Percentiles rank a stretch among this genome's conserved stretches.
These are phyloP conservation scores for Rhinolophus ferrumequinum DNA, from an alignment of 2,113 vertebrate species.

Conservation along the genomic window DNA sequence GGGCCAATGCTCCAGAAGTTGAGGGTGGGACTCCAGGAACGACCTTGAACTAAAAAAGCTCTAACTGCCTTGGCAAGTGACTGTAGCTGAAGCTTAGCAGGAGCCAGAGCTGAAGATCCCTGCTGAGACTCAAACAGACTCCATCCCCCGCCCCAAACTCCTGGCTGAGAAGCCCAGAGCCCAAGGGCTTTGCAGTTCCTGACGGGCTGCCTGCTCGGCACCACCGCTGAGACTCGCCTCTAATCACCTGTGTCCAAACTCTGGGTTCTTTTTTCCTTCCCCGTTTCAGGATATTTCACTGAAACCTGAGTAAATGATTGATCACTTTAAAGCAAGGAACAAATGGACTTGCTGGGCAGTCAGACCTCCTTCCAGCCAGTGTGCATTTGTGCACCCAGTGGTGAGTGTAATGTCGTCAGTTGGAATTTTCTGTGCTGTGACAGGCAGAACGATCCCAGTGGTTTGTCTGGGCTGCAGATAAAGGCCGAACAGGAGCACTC, in stretches of 20 bases:
- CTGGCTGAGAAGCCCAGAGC: neutral
- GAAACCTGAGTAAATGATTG: slow-evolving; percentile 72
- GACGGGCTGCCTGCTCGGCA: neutral
- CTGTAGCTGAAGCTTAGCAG: neutral
- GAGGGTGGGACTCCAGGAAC: neutral
- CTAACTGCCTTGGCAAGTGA: neutral
- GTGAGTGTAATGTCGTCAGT: slow-evolving; percentile 65
- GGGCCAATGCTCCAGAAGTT: neutral
- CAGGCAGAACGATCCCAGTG: slow-evolving; percentile 24
- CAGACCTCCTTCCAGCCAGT: slow-evolving; percentile 36
- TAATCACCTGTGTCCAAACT: slow-evolving; percentile 14
- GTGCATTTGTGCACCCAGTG: slow-evolving; percentile 46
- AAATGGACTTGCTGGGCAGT: slow-evolving; percentile 63
- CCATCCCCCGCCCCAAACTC: neutral
- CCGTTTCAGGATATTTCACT: slow-evolving; percentile 71
- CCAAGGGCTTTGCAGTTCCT: neutral
- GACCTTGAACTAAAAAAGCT: neutral
- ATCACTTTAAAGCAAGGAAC: slow-evolving; percentile 69
- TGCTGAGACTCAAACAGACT: neutral
- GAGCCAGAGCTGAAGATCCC: neutral
- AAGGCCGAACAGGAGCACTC: neutral
- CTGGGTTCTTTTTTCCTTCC: slow-evolving; percentile 21
- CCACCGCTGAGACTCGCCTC: slow-evolving; percentile 41
- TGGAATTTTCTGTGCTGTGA: slow-evolving; percentile 64
- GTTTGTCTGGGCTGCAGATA: neutral